Percentiles rank a stretch among this genome's conserved stretches.
phyloP scores from a whole-genome alignment of 1,140 invertebrate species.

The Cydia pomonella region DNA sequence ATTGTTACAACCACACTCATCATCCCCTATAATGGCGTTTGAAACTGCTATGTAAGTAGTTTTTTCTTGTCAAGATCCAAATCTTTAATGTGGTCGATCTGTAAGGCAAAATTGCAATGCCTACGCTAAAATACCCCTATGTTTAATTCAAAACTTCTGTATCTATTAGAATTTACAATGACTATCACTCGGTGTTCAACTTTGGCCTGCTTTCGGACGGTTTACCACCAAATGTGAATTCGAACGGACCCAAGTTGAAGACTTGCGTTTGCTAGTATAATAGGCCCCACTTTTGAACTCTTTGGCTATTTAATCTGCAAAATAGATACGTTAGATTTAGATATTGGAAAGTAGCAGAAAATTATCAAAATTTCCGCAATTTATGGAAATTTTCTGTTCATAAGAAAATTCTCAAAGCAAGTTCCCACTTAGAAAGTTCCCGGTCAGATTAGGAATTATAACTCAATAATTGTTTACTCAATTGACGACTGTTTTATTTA shows the following conservation, averaged over 20 bases:
- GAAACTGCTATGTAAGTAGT: too few relatives aligned
- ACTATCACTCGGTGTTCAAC: constrained; percentile 51
- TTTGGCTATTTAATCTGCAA: neutral
- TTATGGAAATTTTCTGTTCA: too few relatives aligned
- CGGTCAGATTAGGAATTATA: too few relatives aligned
- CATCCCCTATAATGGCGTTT: too few relatives aligned
- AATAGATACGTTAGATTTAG: neutral
- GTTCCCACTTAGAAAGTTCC: too few relatives aligned
- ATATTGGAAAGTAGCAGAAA: too few relatives aligned
- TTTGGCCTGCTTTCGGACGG: constrained; percentile 62
- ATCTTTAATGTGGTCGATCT: neutral
- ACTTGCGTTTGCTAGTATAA: constrained; percentile 32
- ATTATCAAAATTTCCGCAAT: too few relatives aligned
- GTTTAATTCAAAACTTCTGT: constrained; percentile 39
- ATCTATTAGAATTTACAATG: constrained; percentile 34
- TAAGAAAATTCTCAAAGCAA: too few relatives aligned
- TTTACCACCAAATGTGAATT: constrained; percentile 66
- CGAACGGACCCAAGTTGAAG: constrained; percentile 41
- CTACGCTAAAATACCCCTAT: neutral
- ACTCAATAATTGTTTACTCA: too few relatives aligned
- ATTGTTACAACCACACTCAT: too few relatives aligned
- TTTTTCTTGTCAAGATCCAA: too few relatives aligned
- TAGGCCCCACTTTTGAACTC: constrained; percentile 23
- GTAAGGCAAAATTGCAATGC: neutral
- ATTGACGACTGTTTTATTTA: too few relatives aligned